Base-by-base conservation (phyloP, 2,113 vertebrate genomes). In the Procapra przewalskii region DNA sequence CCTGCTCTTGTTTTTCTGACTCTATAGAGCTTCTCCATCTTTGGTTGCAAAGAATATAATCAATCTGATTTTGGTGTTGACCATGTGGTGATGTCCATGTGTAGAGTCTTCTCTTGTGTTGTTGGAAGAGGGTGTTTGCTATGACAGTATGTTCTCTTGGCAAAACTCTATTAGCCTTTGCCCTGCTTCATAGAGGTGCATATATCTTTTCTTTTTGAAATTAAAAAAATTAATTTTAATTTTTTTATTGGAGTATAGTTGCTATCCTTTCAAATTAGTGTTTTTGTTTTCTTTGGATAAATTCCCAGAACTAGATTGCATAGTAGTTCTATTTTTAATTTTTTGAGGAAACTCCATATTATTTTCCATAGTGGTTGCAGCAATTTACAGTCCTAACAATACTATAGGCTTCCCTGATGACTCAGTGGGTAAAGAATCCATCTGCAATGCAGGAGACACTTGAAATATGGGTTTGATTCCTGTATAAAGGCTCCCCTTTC, bases 1-100 rank as follows among this genome's bases (percentile, higher is more conserved):
- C 57, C 57, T 2, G 0, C 10, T 59, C 57, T 27, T 59, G 1
- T 59, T 59, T 59, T 59, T 12, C 9, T 59, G 25, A 60, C 57
- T 29, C 11, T 60, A 13, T 60, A 29, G 57, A 60, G 59, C 5
- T 60, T 60, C 59, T 60, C 59, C 27, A 29, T 60, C 59, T 60
- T 60, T 29, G 59, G 59, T 27, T 60, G 59, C 27, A 60, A 60
- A 60, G 27, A 60, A 60, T 60, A 60, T 60, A 60, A 60, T 60
- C 59, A 29, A 3, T 60, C 27, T 60, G 59, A 27, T 60, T 60
- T 60, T 0, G 0, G 2, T 60, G 12, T 60, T 29, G 12, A 6
- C 11, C 59, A 60, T 60, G 11, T 60, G 27, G 27, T 60, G 59
- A 60, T 60, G 59, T 60, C 59, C 59, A 29, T 29, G 27, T 60